Evolutionary conservation across 2,888 invertebrate genomes (phyloP), one percentile per base, ranked within the genome.

Genomic region (Eueremaeus valkanovi): DNA sequence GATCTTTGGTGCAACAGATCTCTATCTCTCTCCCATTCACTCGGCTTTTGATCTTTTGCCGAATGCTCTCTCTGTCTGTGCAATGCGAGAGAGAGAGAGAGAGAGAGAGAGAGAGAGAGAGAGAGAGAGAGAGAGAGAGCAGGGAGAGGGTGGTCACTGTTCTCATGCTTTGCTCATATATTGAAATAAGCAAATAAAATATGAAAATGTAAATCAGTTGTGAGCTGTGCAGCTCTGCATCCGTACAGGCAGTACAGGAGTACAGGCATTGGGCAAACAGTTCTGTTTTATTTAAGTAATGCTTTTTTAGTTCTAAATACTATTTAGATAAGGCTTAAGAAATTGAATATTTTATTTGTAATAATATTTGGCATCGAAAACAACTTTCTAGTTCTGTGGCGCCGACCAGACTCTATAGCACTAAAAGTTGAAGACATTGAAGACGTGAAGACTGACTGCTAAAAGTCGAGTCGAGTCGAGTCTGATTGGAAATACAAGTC

Each of bases 21-120:
- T 24, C 73, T 73, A 73, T 76, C 73, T 73, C 73, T 76, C 73
- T 73, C 73, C 73, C 36, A 45, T 72, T 75, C 70, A 42, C 24
- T 27, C n/a, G n/a, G 27, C 49, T 29, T 66, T 70, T 51, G 36
- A 51, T 36, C n/a, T 63, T 55, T 33, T 36, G 63, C 63, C 63
- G 63, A 63, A 63, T n/a, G n/a, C n/a, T n/a, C n/a, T n/a, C n/a
- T n/a, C 63, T 63, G 63, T 63, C 63, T 63, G 63, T 33, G 11
- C 21, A 45, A 18, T 16, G 45, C 18, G n/a, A n/a, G n/a, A n/a
- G n/a, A n/a, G n/a, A n/a, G n/a, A n/a, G n/a, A n/a, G n/a, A n/a
- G n/a, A n/a, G 16, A 13, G 3, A 9, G 8, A 13, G 18, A 45
- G 13, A 18, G 45, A 45, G 45, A 45, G 45, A 45, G 45, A 45